A percentile compares a stretch with the other conserved stretches of the same genome.
Conservation (phyloP, 2,113 vertebrate species). For the Archocentrus centrarchus region DNA sequence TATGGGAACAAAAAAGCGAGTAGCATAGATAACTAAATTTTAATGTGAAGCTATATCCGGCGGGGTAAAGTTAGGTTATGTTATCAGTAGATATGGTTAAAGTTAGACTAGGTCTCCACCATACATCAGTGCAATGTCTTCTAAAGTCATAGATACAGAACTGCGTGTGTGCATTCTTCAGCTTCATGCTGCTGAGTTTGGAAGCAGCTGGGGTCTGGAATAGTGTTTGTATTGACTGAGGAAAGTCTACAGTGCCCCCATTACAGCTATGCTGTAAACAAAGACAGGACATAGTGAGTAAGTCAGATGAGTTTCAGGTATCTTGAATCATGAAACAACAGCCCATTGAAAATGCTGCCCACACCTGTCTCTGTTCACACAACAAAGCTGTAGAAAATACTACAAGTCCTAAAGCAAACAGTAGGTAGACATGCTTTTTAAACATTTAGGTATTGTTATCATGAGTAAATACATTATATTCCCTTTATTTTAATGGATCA, state of each 20-base stretch:
- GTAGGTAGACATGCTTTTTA: neutral
- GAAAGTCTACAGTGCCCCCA: conserved; percentile 58
- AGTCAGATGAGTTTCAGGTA: conserved; percentile 37
- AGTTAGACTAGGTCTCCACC: neutral
- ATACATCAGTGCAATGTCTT: neutral
- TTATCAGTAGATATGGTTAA: neutral
- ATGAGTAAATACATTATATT: neutral
- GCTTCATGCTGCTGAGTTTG: conserved; percentile 37
- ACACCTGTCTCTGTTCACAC: neutral
- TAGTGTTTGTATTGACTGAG: conserved; percentile 73
- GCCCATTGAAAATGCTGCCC: conserved; percentile 14
- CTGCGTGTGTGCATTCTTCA: neutral
- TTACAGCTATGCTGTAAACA: conserved; percentile 69
- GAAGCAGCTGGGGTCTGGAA: conserved; percentile 45
- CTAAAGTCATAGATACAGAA: neutral
- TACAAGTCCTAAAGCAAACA: neutral
- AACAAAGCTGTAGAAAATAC: neutral
- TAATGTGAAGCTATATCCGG: neutral
- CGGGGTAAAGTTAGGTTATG: neutral
- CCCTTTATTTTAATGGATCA: neutral
- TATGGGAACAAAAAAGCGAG: neutral
- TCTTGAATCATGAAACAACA: conserved; percentile 34
- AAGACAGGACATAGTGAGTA: conserved; percentile 44
- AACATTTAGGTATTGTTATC: neutral
- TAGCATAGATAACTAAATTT: neutral